These are phyloP conservation scores for Cottus gobio DNA, from an alignment of 2,113 vertebrate species.

Conservation along the genomic window DNA sequence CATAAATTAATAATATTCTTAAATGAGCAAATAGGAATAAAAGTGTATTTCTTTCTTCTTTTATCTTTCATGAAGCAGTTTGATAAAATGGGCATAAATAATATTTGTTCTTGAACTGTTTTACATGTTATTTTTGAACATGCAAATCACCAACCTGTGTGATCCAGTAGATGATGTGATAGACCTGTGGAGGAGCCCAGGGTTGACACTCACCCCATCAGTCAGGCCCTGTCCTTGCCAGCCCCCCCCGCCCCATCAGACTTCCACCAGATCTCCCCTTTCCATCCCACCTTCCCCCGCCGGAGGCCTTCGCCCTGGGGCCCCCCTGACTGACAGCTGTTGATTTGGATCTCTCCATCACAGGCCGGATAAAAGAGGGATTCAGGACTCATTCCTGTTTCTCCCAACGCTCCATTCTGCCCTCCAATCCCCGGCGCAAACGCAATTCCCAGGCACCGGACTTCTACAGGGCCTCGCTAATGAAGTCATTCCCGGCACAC, in stretches of 20 bases:
- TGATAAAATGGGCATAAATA: too few species aligned
- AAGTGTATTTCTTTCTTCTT: neutral
- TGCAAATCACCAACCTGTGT: slow-evolving; percentile 31
- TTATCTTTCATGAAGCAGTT: neutral
- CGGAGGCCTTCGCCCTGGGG: slow-evolving; percentile 67
- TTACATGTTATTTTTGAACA: neutral
- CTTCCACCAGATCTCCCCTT: slow-evolving; percentile 26
- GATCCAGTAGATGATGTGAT: slow-evolving; percentile 24
- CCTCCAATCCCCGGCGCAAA: slow-evolving; percentile 44
- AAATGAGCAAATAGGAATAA: neutral
- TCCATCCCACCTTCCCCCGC: slow-evolving; percentile 23
- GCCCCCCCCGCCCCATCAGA: neutral
- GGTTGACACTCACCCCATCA: slow-evolving; percentile 55
- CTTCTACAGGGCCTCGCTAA: slow-evolving; percentile 69
- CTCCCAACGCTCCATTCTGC: slow-evolving; percentile 27
- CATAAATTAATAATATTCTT: neutral
- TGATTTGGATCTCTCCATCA: slow-evolving; percentile 80
- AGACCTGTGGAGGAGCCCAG: slow-evolving; percentile 36
- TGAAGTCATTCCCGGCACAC: slow-evolving; percentile 78
- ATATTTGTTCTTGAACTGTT: too few species aligned
- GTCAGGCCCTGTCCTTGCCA: slow-evolving; percentile 43
- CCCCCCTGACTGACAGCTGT: slow-evolving; percentile 78
- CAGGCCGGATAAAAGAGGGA: slow-evolving; percentile 72
- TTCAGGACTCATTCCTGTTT: slow-evolving; percentile 69
- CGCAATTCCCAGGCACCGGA: slow-evolving; percentile 70